Conservation (phyloP, 2,113 vertebrate species). For the Thamnaconus septentrionalis region DNA sequence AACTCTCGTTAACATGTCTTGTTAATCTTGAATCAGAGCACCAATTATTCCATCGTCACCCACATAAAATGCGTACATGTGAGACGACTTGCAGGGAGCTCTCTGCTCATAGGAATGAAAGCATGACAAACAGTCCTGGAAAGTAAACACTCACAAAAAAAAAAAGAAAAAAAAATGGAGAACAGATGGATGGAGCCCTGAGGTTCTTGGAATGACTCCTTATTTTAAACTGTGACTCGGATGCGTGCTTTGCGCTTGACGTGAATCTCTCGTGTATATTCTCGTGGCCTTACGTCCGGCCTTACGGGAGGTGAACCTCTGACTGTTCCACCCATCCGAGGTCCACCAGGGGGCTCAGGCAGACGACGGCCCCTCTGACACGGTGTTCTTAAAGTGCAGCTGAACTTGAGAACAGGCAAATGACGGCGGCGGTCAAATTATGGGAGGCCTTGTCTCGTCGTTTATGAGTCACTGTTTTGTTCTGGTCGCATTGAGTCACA, state of each 20-base stretch:
- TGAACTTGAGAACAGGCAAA: slow-evolving; percentile 6
- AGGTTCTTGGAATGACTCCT: neutral
- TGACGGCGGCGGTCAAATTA: slow-evolving; percentile 15
- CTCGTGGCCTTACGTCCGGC: neutral
- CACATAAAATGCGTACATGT: too few relatives aligned
- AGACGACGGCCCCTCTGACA: slow-evolving; percentile 1
- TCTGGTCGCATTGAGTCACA: too few relatives aligned
- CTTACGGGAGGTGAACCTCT: slow-evolving; percentile 16
- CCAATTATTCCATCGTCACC: too few relatives aligned
- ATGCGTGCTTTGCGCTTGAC: slow-evolving; percentile 1
- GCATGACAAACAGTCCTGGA: too few relatives aligned
- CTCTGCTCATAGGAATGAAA: too few relatives aligned
- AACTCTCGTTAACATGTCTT: too few relatives aligned
- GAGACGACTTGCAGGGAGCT: too few relatives aligned
- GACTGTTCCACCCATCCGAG: slow-evolving; percentile 10
- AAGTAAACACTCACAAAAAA: neutral
- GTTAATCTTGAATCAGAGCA: too few relatives aligned
- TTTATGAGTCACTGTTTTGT: slow-evolving; percentile 4
- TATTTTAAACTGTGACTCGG: slow-evolving; percentile 12
- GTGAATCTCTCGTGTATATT: slow-evolving; percentile 5
- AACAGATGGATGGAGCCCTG: neutral
- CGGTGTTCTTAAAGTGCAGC: neutral
- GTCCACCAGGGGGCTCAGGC: neutral
- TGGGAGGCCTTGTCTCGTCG: neutral
- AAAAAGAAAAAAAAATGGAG: slow-evolving; percentile 3